Evolutionary conservation across 1,140 invertebrate species (phyloP).

Genomic region (Archegozetes longisetosus): DNA sequence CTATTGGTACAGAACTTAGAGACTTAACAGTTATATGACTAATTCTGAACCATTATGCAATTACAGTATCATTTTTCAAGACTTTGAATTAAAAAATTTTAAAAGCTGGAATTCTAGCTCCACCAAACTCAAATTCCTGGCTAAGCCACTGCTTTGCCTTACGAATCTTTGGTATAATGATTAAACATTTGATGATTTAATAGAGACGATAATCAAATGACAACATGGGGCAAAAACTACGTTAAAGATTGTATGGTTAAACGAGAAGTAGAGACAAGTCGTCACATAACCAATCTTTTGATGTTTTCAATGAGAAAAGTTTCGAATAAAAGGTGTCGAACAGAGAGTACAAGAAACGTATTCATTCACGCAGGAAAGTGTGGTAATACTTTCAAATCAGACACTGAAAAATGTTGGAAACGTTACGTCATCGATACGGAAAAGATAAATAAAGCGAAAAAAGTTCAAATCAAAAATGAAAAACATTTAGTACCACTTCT

Average conservation of each 20-base stretch:
- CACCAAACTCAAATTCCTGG: not conserved
- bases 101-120: not conserved
- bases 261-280: not conserved
- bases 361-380: not conserved
- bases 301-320: not conserved
- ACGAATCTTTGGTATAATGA: not conserved
- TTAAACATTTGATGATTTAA: not conserved
- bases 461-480: not conserved
- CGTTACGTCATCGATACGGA: not conserved
- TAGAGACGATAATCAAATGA: not conserved
- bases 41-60: not conserved
- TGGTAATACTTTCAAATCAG: not conserved
- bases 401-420: not conserved
- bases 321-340: not conserved
- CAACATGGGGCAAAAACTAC: not conserved
- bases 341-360: not conserved
- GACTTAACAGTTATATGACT: too few relatives aligned
- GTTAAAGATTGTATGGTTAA: not conserved
- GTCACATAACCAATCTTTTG: not conserved
- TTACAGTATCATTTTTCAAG: not conserved
- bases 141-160: not conserved
- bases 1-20: too few relatives aligned
- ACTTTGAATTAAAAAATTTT: not conserved
- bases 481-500: not conserved
- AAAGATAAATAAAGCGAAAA: not conserved